Evolutionary conservation across 2,797 vertebrate species (phyloP), one percentile per base, ranked within the genome.

Genomic region (Alcedo atthis): DNA sequence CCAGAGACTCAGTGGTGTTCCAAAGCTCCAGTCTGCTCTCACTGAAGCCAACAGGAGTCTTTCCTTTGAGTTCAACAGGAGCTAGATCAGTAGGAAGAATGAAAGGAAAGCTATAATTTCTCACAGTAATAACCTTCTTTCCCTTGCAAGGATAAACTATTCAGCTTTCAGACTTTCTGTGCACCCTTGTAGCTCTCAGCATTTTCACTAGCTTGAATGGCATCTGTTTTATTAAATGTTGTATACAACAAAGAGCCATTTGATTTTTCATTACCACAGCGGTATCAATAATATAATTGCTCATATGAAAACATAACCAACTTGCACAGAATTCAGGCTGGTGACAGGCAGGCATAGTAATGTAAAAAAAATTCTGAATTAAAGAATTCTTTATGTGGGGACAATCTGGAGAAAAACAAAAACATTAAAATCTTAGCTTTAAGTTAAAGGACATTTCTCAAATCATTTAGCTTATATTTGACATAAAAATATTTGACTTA

Each of bases 11-110:
- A 37, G 14, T 83, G 66, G 55, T 81, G 46, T 75, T 81, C 53
- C 49, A 87, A 90, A 82, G 30, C 33, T 78, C 57, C 46, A 87
- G 37, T 63, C 49, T 79, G 57, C 46, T 91, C 77, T 81, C 62
- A 73, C 28, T 85, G 80, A 94, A 92, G 53, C 63, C 81, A 86
- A 91, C 35, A 85, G 63, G 28, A 92, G 8, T 5, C 17, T 91
- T 90, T 63, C 63, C 28, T 91, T 90, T 91, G 73, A 85, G 86
- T 92, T 89, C 81, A 85, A 26, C 68, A 76, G 54, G n/a, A 85
- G 35, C 32, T 71, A 61, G 46, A 87, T 87, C 75, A 61, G 63
- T 32, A 68, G 20, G 70, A 13, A 73, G 37, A 68, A 82, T 82
- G 64, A 90, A 87, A 87, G 37, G 19, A 79, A 15, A 84, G n/a